Base-by-base conservation (phyloP, 2,113 vertebrate species). In the Saguinus imperator region DNA sequence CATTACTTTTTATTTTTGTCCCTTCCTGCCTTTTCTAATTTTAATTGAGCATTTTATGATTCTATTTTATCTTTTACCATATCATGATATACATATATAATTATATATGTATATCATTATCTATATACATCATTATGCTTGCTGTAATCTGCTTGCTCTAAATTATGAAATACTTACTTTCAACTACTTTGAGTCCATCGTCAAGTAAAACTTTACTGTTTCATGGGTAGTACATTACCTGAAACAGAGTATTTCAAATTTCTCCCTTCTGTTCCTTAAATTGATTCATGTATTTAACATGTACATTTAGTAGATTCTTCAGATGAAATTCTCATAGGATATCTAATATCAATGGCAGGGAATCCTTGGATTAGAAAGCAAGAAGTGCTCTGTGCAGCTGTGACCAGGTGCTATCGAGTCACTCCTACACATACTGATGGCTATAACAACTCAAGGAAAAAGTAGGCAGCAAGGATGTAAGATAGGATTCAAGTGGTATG, bases 201-300 rank as follows among this genome's bases (percentile, higher is more conserved):
- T 5, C 9, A 64, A 37, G n/a, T 80, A 50, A 73, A 7, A 58
- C 27, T 70, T 6, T 70, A 50, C 5, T 70, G 29, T 13, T 80
- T 73, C n/a, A 23, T 0, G 0, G 13, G 37, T 48, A 81, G 23
- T 66, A 1, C 13, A 75, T 1, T 40, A 37, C 27, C 23, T 48
- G 45, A 45, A 66, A 55, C 7, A 45, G 14, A 18, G 2, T 17
- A 14, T 48, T 87, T 21, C 37, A 37, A 48, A 57, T 32, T 81
- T 10, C 23, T 68, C 2, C 10, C 37, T 75, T 14, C 29, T 29
- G 8, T 45, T 55, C 2, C 23, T 64, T 75, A 29, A 17, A 14
- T 11, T 87, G 27, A 58, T 27, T 55, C 21, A 76, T 68, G 37
- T 81, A 75, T 18, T 76, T 81, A 40, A 8, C 16, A 37, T 73